phyloP scores from a whole-genome alignment of 2,113 vertebrate genomes.

The Aythya baeri region DNA sequence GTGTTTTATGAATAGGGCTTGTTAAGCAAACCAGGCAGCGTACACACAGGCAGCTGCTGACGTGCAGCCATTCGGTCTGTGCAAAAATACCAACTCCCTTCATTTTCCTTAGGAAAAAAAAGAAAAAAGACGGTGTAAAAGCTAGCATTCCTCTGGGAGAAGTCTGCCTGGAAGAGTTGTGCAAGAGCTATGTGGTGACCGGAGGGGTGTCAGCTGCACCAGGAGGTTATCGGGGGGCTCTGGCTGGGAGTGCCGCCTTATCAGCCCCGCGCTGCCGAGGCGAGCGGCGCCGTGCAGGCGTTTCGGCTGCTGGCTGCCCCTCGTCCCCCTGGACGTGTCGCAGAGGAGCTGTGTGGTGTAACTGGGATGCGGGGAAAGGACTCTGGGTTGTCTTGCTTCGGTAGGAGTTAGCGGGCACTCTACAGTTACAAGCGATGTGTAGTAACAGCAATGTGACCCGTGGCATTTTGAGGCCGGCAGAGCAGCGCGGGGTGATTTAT shows the following conservation, averaged over 20 bases:
- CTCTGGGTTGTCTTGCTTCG: rapidly evolving
- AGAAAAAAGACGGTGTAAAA: not conserved
- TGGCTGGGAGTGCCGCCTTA: slow-evolving; percentile 29
- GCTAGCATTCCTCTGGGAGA: not conserved
- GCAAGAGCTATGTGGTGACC: not conserved
- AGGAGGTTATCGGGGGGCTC: not conserved
- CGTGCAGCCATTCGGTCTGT: not conserved
- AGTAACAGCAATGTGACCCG: not conserved
- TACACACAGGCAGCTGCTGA: not conserved
- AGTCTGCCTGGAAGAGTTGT: not conserved
- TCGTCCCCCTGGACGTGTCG: not conserved
- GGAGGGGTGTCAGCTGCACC: not conserved
- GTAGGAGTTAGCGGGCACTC: not conserved
- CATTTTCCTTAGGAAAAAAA: not conserved
- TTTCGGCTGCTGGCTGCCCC: not conserved
- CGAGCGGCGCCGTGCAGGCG: not conserved
- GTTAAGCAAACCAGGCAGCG: not conserved
- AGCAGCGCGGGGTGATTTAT: not conserved
- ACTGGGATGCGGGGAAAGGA: not conserved
- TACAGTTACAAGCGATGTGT: not conserved
- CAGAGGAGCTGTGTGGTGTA: not conserved
- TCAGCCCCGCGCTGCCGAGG: not conserved
- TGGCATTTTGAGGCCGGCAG: not conserved
- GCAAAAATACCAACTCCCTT: not conserved
- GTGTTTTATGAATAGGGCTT: not conserved